phyloP scores from a whole-genome alignment of 2,888 invertebrate genomes.

The Polymixis flavicincta region DNA sequence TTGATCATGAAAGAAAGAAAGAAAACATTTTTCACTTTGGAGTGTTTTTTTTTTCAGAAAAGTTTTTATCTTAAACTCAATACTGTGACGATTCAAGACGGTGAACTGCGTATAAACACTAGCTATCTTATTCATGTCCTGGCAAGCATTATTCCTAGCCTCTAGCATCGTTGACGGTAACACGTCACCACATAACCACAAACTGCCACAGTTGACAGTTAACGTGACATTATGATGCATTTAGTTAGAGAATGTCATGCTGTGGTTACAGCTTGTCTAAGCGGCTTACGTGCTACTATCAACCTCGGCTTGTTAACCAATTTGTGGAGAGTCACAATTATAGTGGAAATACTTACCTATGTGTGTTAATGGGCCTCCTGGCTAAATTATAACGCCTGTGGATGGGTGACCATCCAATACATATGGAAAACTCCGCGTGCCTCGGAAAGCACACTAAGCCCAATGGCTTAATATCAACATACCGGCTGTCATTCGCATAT shows the following conservation, averaged over 20 bases:
- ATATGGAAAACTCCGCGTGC: too few species aligned
- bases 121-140: background rate
- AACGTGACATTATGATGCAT: constrained; percentile 45
- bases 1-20: too few species aligned
- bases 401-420: too few species aligned
- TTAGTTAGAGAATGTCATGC: constrained; percentile 25
- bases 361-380: background rate
- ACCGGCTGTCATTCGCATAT: too few species aligned
- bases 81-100: too few species aligned
- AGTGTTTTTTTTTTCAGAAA: too few species aligned
- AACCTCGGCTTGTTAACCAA: background rate
- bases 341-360: background rate
- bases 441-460: too few species aligned
- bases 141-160: too few species aligned
- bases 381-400: too few species aligned
- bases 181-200: constrained; percentile 36
- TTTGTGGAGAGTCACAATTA: background rate
- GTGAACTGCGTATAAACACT: background rate
- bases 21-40: too few species aligned
- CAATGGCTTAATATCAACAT: too few species aligned
- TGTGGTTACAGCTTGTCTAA: constrained; percentile 18
- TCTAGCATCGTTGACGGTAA: background rate
- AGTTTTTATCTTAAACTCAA: too few species aligned
- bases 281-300: constrained; percentile 1
- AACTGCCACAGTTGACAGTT: constrained; percentile 23